A percentile compares a stretch with the other conserved stretches of the same genome.
These are phyloP conservation scores for Rynchops niger DNA, from an alignment of 2,113 vertebrate genomes.

Conservation along the genomic window DNA sequence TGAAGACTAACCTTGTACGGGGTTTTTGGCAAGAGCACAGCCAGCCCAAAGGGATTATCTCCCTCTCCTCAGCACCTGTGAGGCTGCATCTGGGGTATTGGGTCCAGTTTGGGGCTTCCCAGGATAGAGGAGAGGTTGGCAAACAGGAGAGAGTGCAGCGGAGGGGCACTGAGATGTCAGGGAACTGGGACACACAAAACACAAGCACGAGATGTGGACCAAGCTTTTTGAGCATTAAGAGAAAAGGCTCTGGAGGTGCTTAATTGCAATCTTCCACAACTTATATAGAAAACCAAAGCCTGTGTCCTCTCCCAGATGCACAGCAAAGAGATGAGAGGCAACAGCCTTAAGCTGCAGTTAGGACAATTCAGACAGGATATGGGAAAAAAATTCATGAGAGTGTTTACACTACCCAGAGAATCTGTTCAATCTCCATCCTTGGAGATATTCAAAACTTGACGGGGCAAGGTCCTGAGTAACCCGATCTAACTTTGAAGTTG, in stretches of 20 bases:
- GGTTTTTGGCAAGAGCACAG: neutral
- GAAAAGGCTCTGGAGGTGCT: neutral
- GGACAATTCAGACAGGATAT: neutral
- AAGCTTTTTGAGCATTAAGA: neutral
- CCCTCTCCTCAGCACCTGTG: neutral
- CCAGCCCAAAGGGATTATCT: neutral
- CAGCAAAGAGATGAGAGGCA: neutral
- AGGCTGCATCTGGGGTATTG: neutral
- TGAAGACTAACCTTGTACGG: neutral
- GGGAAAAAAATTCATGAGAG: neutral
- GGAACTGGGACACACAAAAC: accelerated
- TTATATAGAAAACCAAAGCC: neutral
- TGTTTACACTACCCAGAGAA: neutral
- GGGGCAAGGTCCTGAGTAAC: neutral
- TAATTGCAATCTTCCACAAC: neutral
- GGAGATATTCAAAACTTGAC: neutral
- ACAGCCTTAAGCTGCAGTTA: neutral
- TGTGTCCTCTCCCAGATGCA: neutral
- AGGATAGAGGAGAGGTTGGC: neutral
- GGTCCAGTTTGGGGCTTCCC: neutral
- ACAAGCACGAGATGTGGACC: neutral
- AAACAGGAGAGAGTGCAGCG: neutral
- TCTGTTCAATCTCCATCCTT: neutral
- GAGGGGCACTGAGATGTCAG: neutral
- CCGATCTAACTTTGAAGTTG: neutral